Evolutionary conservation across 1,140 invertebrate species (phyloP).

Genomic region (Lamellibrachia luymesi): DNA sequence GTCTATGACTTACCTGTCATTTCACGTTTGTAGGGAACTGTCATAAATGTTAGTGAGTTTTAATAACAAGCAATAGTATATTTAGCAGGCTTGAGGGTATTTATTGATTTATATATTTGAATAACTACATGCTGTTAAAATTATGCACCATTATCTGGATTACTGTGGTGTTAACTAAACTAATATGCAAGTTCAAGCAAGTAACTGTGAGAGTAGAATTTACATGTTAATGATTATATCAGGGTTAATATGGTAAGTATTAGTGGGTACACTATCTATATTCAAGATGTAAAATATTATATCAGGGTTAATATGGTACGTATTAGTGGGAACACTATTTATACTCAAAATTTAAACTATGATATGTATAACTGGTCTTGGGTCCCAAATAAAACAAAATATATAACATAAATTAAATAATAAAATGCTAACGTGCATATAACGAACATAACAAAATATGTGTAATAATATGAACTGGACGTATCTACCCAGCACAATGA

Average conservation of each 20-base stretch:
- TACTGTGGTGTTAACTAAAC: neutral
- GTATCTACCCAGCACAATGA: neutral
- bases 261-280: neutral
- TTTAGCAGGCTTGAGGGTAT: neutral
- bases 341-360: neutral
- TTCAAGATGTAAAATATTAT: neutral
- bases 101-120: neutral
- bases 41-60: neutral
- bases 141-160: neutral
- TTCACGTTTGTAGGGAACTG: neutral
- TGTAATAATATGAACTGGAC: neutral
- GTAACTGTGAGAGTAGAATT: neutral
- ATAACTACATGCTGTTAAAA: neutral
- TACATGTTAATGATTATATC: neutral
- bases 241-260: neutral
- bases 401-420: neutral
- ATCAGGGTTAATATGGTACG: neutral
- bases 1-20: neutral
- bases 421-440: neutral
- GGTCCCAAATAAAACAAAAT: neutral
- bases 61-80: neutral
- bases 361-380: neutral
- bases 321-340: neutral
- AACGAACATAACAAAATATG: neutral
- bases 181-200: neutral